A percentile compares a stretch with the other conserved stretches of the same genome.
Conservation (phyloP, 1,140 invertebrate species). For the Drosophila watanabei region DNA sequence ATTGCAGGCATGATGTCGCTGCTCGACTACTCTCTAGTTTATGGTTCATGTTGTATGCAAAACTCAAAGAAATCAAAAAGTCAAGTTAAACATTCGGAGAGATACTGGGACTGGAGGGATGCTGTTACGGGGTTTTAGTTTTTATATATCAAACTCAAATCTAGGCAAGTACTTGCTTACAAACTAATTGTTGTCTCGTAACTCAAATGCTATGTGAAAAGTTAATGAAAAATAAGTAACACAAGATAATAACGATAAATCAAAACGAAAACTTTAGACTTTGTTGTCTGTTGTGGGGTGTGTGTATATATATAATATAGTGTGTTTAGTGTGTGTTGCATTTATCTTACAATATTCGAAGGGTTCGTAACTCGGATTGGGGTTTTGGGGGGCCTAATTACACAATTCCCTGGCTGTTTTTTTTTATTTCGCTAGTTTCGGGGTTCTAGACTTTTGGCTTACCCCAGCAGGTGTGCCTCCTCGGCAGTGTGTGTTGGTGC, state of each 20-base stretch:
- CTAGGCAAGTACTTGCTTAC: conserved; percentile 51
- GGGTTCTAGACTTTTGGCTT: conserved; percentile 55
- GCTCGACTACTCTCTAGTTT: conserved; percentile 42
- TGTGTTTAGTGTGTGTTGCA: conserved; percentile 2
- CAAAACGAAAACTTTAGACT: conserved; percentile 29
- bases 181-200: conserved; percentile 39
- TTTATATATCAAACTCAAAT: conserved; percentile 34
- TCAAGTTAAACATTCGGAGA: conserved; percentile 34
- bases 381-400: conserved; percentile 21
- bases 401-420: conserved; percentile 22
- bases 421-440: conserved; percentile 8
- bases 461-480: conserved; percentile 86
- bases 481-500: conserved; percentile 86
- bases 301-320: conserved; percentile 5
- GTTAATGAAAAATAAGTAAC: conserved; percentile 31
- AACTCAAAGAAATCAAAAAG: conserved; percentile 48
- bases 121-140: conserved; percentile 33
- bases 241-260: conserved; percentile 15
- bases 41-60: conserved; percentile 41
- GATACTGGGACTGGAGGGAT: conserved; percentile 25
- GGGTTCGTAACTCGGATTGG: background rate
- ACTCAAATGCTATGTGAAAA: conserved; percentile 43
- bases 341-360: conserved; percentile 32
- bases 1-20: conserved; percentile 42
- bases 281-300: conserved; percentile 24